Base-by-base conservation (phyloP, 2,797 vertebrate genomes). In the Ctenochaetus hawaiiensis region DNA sequence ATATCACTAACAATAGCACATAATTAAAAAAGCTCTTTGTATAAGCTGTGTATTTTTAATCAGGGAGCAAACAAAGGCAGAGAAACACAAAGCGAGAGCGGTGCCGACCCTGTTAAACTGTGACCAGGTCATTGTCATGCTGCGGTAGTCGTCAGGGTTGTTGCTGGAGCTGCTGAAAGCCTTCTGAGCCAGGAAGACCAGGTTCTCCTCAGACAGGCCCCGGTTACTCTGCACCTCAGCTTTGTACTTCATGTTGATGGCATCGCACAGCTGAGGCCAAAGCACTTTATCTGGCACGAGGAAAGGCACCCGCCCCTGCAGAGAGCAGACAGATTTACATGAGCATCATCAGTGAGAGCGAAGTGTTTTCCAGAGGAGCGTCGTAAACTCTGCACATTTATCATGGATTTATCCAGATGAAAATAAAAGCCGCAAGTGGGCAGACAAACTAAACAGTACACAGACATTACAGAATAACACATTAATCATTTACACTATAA, bases 181-280 rank as follows among this genome's bases (percentile, higher is more conserved):
- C 54, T 99, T 99, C 92, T 99, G 98, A 0, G 97, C 97, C 82
- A 99, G 90, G 87, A 99, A 99, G 79, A 98, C 95, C 68, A 99
- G 91, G 92, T 98, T 99, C 80, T 99, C 97, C 75, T 98, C 98
- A 6, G 97, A 97, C 76, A 99, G 94, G 75, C 98, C 98, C 0
- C 97, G 96, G 63, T 89, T 95, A 68, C 97, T 99, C 92, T 99
- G 97, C 92, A 99, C 97, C 87, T 99, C 97, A 0, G 97, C 97
- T 91, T 98, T 99, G 94, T 98, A 98, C 85, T 98, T 99, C 97
- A 98, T 97, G 88, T 99, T 96, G 20, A 99, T 96, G 0, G 97
- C 96, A 65, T 98, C 97, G 0, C 97, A 98, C 56, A 99, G 94
- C 94, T 98, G 97, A 0, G 97, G 96, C 97, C 97, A 99, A 75